Base-by-base conservation (phyloP, 2,888 invertebrate genomes). In the Ectemnius continuus region DNA sequence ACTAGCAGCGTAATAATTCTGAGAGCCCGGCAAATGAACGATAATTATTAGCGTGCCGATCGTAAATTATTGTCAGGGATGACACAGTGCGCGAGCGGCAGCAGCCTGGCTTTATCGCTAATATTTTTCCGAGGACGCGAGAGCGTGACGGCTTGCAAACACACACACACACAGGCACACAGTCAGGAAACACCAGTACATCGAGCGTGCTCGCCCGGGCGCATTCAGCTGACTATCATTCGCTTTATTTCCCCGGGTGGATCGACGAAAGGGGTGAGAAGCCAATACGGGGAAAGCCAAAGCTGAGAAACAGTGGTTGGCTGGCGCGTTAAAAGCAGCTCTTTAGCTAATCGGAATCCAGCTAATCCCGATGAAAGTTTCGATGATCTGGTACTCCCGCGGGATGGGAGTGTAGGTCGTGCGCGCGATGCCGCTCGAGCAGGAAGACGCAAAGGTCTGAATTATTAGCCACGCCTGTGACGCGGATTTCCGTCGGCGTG, bases 41-140 rank as follows among this genome's bases (percentile, higher is more conserved):
- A 71, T 75, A 73, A 75, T 75, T 73, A 73, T 75, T 61, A 67
- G 48, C 61, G 52, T 61, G 68, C 63, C 58, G 47, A 52, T 56
- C 72, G 52, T 75, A 75, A 75, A 75, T 75, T 73, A 75, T 48
- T 61, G 20, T 60, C 68, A 46, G 52, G 59, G 61, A 75, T 75
- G 72, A 72, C 68, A 64, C 52, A 61, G 61, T 60, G 72, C 65
- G 20, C 72, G 36, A 36, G 8, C 36, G 36, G 8, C 36, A 11
- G 36, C 36, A 36, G 36, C 36, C 36, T 36, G 57, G 59, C 61
- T 72, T 72, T 75, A 75, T 75, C 61, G 75, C 72, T 62, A 75
- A 75, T 69, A 75, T 75, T 75, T 75, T 75, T 73, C 63, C 68
- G 46, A 26, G 57, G 64, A 20, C 46, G 45, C 63, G 52, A 59